These are phyloP conservation scores for Corynorhinus townsendii DNA, from an alignment of 2,113 vertebrate species.

Conservation along the genomic window DNA sequence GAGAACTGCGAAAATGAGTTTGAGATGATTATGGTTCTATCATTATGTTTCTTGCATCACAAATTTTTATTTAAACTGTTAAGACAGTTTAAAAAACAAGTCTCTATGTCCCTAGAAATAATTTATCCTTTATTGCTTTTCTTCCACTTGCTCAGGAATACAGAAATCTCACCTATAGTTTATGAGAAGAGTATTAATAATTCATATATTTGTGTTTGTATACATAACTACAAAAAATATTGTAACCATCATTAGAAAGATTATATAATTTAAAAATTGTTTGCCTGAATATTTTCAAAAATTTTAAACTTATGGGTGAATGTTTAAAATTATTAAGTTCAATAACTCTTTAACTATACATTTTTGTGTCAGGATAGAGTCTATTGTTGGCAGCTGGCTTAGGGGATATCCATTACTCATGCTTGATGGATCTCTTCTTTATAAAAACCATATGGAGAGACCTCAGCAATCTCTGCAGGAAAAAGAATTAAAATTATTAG, in stretches of 20 bases:
- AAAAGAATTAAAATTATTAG: background rate
- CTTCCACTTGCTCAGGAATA: background rate
- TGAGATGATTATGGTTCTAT: conserved; percentile 7
- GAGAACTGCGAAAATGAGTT: conserved; percentile 26
- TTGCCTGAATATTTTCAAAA: background rate
- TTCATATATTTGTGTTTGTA: background rate
- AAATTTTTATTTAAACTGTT: conserved; percentile 25
- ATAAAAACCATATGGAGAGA: background rate
- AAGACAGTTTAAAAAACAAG: background rate
- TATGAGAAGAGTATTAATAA: background rate
- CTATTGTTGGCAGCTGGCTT: background rate
- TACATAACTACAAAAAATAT: background rate
- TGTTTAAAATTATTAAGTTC: background rate
- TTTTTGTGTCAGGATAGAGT: background rate
- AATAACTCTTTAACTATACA: background rate
- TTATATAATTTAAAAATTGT: background rate
- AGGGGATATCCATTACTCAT: background rate
- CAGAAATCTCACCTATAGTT: background rate
- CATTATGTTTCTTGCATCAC: background rate
- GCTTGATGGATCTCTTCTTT: background rate
- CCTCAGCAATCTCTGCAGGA: background rate
- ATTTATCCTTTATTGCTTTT: background rate
- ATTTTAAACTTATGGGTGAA: background rate
- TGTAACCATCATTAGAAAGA: background rate
- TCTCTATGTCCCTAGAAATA: background rate